Evolutionary conservation across 2,888 invertebrate genomes (phyloP).

Genomic region (Hyposoter dolosus): DNA sequence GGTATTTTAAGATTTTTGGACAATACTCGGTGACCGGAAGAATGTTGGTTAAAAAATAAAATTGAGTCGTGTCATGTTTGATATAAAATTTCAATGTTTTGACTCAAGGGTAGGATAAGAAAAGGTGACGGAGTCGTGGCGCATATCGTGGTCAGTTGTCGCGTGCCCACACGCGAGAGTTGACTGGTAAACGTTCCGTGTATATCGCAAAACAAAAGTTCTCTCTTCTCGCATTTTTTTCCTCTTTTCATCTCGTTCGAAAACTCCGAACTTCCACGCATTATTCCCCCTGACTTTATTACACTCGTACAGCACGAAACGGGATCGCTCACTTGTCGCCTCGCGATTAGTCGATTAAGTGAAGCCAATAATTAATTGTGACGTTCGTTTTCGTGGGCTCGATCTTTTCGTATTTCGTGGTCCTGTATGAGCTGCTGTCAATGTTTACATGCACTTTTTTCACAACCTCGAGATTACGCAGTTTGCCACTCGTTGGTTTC

Average conservation of each 20-base stretch:
- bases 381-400: slow-evolving; percentile 30
- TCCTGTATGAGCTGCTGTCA: not conserved
- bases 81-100: slow-evolving; percentile 13
- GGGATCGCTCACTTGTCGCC: slow-evolving; percentile 66
- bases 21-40: too few relatives aligned
- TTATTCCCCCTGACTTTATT: slow-evolving; percentile 3
- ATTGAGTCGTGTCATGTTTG: not conserved
- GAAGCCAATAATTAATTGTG: slow-evolving; percentile 60
- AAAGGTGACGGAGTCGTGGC: not conserved
- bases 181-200: slow-evolving; percentile 38
- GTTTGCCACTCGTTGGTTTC: not conserved
- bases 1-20: too few relatives aligned
- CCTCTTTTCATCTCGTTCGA: slow-evolving; percentile 18
- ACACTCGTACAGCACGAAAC: slow-evolving; percentile 55
- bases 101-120: not conserved
- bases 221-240: slow-evolving; percentile 14
- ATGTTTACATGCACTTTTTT: not conserved
- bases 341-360: slow-evolving; percentile 62
- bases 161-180: slow-evolving; percentile 67
- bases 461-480: not conserved
- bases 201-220: slow-evolving; percentile 33
- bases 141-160: slow-evolving; percentile 56
- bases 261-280: not conserved
- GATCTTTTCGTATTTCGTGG: not conserved
- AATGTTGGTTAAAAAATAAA: not conserved